These are phyloP conservation scores for Thymelicus lineola DNA, from an alignment of 2,888 invertebrate genomes.

Conservation along the genomic window DNA sequence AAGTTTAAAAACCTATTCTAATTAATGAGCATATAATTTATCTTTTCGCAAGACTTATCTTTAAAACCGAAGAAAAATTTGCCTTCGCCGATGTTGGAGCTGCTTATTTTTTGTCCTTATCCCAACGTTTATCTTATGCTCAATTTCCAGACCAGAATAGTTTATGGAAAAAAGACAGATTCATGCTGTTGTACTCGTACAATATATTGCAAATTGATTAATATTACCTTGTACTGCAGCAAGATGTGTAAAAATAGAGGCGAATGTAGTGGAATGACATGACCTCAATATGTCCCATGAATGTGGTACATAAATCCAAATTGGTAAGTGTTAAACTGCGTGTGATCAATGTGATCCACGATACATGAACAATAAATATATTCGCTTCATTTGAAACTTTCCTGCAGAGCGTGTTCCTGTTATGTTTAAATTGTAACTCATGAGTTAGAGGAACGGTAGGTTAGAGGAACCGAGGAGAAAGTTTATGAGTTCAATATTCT, in stretches of 20 bases:
- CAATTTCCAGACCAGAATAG: too few species aligned
- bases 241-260: too few species aligned
- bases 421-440: slow-evolving; percentile 29
- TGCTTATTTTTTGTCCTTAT: slow-evolving; percentile 4
- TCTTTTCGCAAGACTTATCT: slow-evolving; percentile 11
- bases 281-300: too few species aligned
- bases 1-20: slow-evolving; percentile 15
- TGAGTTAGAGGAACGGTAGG: not conserved
- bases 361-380: slow-evolving; percentile 10
- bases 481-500: slow-evolving; percentile 20
- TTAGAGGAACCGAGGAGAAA: slow-evolving; percentile 1
- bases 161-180: too few species aligned
- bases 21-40: slow-evolving; percentile 30
- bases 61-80: slow-evolving; percentile 2
- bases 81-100: not conserved
- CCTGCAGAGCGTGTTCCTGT: slow-evolving; percentile 13
- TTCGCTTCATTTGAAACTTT: slow-evolving; percentile 17
- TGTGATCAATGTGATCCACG: not conserved
- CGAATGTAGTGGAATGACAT: too few species aligned
- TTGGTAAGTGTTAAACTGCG: not conserved
- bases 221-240: too few species aligned
- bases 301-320: too few species aligned
- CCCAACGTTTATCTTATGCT: not conserved
- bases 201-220: too few species aligned
- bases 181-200: too few species aligned